phyloP scores from a whole-genome alignment of 2,113 vertebrate genomes.

The Meles meles region DNA sequence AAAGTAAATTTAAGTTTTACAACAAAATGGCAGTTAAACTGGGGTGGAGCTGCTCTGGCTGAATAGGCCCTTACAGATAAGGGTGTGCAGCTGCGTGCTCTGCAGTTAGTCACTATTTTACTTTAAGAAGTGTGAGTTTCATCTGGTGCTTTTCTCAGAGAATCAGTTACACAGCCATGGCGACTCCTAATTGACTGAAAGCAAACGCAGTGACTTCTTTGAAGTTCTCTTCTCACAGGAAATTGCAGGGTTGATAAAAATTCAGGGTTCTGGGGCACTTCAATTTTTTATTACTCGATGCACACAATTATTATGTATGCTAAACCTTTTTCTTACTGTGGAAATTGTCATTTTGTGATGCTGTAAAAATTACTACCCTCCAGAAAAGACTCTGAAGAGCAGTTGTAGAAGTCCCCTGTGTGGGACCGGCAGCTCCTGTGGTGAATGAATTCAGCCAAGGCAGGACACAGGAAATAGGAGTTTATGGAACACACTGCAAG shows the following conservation, averaged over 20 bases:
- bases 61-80: no score
- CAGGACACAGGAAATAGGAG: no score
- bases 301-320: neutral
- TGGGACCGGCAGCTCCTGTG: no score
- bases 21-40: no score
- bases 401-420: neutral
- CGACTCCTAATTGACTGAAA: neutral
- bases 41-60: no score
- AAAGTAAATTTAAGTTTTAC: no score
- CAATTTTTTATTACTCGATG: neutral
- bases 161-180: neutral
- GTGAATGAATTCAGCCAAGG: no score
- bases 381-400: neutral
- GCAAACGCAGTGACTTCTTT: neutral
- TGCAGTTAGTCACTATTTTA: neutral
- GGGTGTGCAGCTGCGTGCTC: neutral
- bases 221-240: neutral
- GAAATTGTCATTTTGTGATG: neutral
- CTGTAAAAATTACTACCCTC: neutral
- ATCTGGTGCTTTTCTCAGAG: neutral
- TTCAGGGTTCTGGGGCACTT: neutral
- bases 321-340: neutral
- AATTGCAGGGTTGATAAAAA: neutral
- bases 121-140: neutral
- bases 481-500: no score